phyloP scores from a whole-genome alignment of 2,888 invertebrate species.

The Tinea semifulvella region DNA sequence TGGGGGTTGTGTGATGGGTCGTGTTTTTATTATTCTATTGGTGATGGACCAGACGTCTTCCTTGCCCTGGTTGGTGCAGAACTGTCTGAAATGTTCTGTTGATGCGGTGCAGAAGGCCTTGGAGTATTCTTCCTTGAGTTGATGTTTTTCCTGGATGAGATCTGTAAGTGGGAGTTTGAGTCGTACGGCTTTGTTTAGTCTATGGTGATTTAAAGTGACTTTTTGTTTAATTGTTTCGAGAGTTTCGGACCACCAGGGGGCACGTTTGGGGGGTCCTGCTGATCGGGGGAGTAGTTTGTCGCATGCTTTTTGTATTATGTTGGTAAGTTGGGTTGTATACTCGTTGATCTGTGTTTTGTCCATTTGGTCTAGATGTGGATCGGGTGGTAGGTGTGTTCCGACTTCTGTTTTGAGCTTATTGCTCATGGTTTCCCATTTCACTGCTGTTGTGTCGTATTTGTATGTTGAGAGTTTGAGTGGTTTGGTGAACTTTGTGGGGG shows the following conservation, averaged over 20 bases:
- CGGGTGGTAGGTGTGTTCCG: background rate
- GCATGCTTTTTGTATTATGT: too few relatives aligned
- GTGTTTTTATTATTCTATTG: constrained; percentile 20
- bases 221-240: background rate
- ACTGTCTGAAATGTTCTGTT: constrained; percentile 19
- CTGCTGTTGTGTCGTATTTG: background rate
- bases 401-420: too few relatives aligned
- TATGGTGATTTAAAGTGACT: background rate
- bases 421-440: background rate
- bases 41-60: constrained; percentile 22
- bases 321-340: too few relatives aligned
- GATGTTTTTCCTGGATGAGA: background rate
- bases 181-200: background rate
- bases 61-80: constrained; percentile 20
- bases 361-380: background rate
- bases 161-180: background rate
- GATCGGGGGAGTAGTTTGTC: background rate
- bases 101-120: constrained; percentile 14
- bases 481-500: background rate
- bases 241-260: background rate
- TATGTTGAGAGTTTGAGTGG: background rate
- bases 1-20: constrained; percentile 18
- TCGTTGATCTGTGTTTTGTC: background rate
- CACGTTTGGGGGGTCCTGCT: background rate
- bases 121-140: constrained; percentile 13